These are phyloP conservation scores for Coranthus polyacanthus DNA, from an alignment of 2,797 vertebrate genomes.

Conservation along the genomic window DNA sequence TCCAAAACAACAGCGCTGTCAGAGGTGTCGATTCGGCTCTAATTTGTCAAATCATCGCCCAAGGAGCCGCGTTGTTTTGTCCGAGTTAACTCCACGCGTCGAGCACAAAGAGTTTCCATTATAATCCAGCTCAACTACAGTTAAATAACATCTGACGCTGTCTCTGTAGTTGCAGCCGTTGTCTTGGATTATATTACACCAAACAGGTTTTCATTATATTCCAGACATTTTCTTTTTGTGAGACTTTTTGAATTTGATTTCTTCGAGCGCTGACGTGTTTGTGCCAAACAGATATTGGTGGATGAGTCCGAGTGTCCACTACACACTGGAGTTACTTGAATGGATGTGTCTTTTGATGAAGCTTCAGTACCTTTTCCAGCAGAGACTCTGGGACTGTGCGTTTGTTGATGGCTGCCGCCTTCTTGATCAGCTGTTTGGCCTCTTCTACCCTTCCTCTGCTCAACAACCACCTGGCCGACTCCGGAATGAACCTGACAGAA, in stretches of 20 bases:
- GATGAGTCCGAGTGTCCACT: no score
- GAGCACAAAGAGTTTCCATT: no score
- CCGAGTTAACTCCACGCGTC: no score
- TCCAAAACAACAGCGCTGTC: constrained; percentile 17
- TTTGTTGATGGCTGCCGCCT: constrained; percentile 85
- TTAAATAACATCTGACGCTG: no score
- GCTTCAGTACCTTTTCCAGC: constrained; percentile 82
- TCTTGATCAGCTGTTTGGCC: constrained; percentile 84
- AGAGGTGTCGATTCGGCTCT: no score
- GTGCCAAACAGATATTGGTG: no score
- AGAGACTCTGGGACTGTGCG: constrained; percentile 74
- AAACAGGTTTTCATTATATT: background rate
- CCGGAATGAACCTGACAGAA: constrained; percentile 85
- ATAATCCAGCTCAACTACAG: background rate
- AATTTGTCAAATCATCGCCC: no score
- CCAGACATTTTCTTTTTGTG: background rate
- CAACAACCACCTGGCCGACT: constrained; percentile 90
- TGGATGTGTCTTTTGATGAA: background rate
- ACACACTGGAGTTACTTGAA: no score
- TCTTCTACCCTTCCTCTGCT: constrained; percentile 77
- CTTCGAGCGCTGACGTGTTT: no score
- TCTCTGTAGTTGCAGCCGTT: no score
- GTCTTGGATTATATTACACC: no score
- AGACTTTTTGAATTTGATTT: background rate
- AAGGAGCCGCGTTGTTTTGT: no score